phyloP scores from a whole-genome alignment of 2,113 vertebrate genomes.

The Willisornis vidua region DNA sequence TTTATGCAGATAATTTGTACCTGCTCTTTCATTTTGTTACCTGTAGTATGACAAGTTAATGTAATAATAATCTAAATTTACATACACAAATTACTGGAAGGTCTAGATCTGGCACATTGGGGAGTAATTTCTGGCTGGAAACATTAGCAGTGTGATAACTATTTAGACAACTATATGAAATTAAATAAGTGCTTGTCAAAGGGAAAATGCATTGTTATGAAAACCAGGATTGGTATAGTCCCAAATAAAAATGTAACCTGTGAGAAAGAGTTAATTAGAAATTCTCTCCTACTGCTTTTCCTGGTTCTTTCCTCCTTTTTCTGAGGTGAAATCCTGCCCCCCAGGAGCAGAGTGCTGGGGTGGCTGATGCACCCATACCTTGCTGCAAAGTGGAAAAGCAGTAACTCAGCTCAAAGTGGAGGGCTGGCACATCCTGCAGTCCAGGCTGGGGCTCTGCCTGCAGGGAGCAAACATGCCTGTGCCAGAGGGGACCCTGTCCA shows the following conservation, averaged over 20 bases:
- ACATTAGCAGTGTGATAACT: constrained; percentile 30
- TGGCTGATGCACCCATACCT: not conserved
- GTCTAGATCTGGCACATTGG: constrained; percentile 11
- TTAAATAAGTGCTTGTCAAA: constrained; percentile 49
- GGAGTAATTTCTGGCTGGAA: constrained; percentile 35
- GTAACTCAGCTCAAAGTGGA: not conserved
- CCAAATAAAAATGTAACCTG: not conserved
- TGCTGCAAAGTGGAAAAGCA: not conserved
- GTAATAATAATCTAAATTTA: constrained; percentile 49
- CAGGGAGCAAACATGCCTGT: not conserved
- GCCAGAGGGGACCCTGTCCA: not conserved
- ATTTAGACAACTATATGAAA: constrained; percentile 43
- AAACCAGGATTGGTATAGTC: not conserved
- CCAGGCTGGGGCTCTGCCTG: not conserved
- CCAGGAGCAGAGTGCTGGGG: not conserved
- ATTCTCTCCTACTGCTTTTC: not conserved
- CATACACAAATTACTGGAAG: constrained; percentile 57
- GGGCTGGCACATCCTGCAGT: not conserved
- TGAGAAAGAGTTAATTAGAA: not conserved
- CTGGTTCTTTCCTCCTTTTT: not conserved
- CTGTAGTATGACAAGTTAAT: constrained; percentile 15
- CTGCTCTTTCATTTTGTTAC: constrained; percentile 51
- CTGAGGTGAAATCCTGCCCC: not conserved
- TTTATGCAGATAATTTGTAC: constrained; percentile 40
- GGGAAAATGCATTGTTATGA: constrained; percentile 14